Base-by-base conservation (phyloP, 2,113 vertebrate species). In the Hemichromis elongatus region DNA sequence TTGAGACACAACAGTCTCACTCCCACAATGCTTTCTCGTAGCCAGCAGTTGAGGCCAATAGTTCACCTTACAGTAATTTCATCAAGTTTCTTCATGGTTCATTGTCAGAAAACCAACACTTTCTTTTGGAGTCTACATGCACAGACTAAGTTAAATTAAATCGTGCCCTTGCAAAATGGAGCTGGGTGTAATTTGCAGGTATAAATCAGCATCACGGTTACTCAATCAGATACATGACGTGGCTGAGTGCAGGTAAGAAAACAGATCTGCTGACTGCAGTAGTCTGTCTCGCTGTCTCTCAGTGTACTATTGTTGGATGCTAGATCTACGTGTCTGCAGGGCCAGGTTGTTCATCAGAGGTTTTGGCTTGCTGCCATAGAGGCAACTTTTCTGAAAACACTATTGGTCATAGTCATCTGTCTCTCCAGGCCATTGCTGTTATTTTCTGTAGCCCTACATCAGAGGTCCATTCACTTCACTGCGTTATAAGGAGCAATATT, bases 371-470 rank as follows among this genome's bases (percentile, higher is more conserved):
- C 86, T 94, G 92, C 89, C 93, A 93, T 30, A 90, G 90, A 90
- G 84, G 81, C 88, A 93, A 92, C 82, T 92, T 93, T 90, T 89
- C 92, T 80, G 79, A 93, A 91, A 95, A 94, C 92, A 94, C 92
- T 83, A 92, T 94, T 93, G 92, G 91, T 93, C 93, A 93, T 89
- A 88, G 92, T 90, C 81, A 86, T 85, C 83, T 86, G 87, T 94
- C 87, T 90, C 93, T 86, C 80, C 14, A 53, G 93, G 93, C 81
- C 86, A 83, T 33, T 47, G 80, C 83, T 80, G 77, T 85, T 93
- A 82, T 91, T 84, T 86, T 88, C 82, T 59, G 77, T 47, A 77
- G 84, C 83, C 79, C 80, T 90, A 85, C 87, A 93, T 90, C 83
- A 87, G 88, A 90, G 68, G 66, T 28, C 26, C 4, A n/a, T 40